These are phyloP conservation scores for Bombus consobrinus DNA, from an alignment of 1,140 invertebrate species.

Conservation along the genomic window DNA sequence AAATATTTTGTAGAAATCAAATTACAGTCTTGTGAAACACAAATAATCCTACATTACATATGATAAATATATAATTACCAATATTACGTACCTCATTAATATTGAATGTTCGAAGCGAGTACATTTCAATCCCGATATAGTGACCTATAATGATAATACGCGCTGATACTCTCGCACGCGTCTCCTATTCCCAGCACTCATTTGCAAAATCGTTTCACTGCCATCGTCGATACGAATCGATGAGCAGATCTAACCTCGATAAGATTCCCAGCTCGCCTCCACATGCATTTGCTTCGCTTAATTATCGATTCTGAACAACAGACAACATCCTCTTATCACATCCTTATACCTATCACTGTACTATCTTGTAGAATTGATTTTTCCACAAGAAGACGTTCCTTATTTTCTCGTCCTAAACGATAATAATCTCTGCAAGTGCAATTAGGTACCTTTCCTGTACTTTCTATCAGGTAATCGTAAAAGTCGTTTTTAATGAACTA, in stretches of 20 bases:
- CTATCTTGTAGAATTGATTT: background rate
- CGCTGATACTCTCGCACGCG: background rate
- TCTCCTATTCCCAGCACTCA: background rate
- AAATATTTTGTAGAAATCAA: background rate
- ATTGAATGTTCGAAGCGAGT: background rate
- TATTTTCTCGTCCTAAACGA: too few species aligned
- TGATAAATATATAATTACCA: background rate
- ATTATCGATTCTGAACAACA: background rate
- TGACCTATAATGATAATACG: background rate
- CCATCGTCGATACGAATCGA: background rate
- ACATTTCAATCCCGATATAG: background rate
- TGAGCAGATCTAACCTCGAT: background rate
- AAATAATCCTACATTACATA: background rate
- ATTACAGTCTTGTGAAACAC: background rate
- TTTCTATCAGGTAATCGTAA: too few species aligned
- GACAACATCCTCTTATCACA: background rate
- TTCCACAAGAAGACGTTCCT: background rate
- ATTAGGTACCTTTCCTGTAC: background rate
- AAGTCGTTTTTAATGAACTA: too few species aligned
- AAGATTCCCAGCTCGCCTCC: background rate
- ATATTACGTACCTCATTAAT: background rate
- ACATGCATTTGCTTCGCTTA: background rate
- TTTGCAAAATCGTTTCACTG: background rate
- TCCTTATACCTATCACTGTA: background rate
- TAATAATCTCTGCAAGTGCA: background rate